These are phyloP conservation scores for Pseudochaenichthys georgianus DNA, from an alignment of 2,797 vertebrate species.

Conservation along the genomic window DNA sequence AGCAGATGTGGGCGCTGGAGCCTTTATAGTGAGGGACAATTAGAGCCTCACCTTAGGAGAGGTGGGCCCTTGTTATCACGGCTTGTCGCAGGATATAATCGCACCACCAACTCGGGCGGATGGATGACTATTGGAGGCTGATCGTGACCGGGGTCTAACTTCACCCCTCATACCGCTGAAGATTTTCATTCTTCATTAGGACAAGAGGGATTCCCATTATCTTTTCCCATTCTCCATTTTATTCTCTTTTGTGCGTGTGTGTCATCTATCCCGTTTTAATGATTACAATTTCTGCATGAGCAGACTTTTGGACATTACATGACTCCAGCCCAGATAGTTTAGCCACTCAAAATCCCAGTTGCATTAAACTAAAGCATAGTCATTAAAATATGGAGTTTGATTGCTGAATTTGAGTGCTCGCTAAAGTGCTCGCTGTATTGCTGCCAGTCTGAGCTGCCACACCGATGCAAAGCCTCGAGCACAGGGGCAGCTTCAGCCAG, in stretches of 20 bases:
- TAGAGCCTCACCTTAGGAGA: constrained; percentile 68
- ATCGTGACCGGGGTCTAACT: constrained; percentile 18
- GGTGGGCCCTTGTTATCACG: constrained; percentile 60
- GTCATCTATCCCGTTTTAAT: not conserved
- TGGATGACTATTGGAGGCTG: constrained; percentile 48
- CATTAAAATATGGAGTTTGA: constrained; percentile 34
- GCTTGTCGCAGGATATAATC: constrained; percentile 66
- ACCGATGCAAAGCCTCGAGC: constrained; percentile 48
- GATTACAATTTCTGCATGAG: not conserved
- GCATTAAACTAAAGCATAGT: constrained; percentile 28
- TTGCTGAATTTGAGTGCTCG: constrained; percentile 37
- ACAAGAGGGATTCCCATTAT: constrained; percentile 13
- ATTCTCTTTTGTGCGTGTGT: constrained; percentile 8
- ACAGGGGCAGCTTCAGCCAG: constrained; percentile 44
- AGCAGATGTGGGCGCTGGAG: constrained; percentile 60
- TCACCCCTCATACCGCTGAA: constrained; percentile 22
- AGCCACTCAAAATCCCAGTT: constrained; percentile 9
- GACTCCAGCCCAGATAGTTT: not conserved
- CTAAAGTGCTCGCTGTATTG: constrained; percentile 25
- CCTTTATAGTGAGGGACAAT: constrained; percentile 67
- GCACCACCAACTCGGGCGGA: constrained; percentile 44
- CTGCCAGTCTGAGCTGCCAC: constrained; percentile 42
- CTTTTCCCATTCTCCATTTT: constrained; percentile 5
- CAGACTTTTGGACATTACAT: constrained; percentile 11
- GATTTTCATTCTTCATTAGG: constrained; percentile 28